phyloP scores from a whole-genome alignment of 2,113 vertebrate genomes.

The Naja naja region DNA sequence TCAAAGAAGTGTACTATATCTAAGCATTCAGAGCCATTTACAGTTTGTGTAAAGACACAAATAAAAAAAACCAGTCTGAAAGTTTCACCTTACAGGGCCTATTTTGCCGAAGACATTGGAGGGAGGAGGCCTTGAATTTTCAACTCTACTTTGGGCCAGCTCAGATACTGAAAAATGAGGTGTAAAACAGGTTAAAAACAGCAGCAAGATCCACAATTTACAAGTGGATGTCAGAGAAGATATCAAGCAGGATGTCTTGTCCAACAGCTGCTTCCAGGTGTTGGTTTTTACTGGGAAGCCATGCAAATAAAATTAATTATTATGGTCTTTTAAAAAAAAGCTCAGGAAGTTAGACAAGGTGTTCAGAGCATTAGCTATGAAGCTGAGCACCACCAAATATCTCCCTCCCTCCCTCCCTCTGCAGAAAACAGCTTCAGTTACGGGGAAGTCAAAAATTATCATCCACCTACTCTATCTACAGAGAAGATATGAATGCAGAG shows the following conservation, averaged over 20 bases:
- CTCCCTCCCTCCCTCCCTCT: neutral
- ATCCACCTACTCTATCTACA: neutral
- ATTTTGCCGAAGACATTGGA: neutral
- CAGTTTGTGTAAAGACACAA: neutral
- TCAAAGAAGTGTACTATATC: neutral
- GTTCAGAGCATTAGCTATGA: neutral
- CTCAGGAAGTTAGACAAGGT: neutral
- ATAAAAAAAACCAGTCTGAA: neutral
- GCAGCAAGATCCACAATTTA: neutral
- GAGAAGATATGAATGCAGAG: neutral
- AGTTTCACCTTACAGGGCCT: neutral
- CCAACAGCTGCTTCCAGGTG: neutral
- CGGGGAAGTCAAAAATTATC: neutral
- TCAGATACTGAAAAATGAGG: neutral
- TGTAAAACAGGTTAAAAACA: neutral
- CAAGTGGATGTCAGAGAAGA: neutral
- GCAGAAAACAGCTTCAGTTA: neutral
- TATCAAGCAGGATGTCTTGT: neutral
- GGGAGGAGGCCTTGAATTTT: neutral
- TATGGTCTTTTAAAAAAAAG: neutral
- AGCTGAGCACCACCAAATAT: neutral
- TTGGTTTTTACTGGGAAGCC: neutral
- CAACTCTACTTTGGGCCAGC: neutral
- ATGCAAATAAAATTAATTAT: neutral
- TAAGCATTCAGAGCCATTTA: neutral